Conservation (phyloP, 2,888 invertebrate genomes). For the Volucella bombylans region DNA sequence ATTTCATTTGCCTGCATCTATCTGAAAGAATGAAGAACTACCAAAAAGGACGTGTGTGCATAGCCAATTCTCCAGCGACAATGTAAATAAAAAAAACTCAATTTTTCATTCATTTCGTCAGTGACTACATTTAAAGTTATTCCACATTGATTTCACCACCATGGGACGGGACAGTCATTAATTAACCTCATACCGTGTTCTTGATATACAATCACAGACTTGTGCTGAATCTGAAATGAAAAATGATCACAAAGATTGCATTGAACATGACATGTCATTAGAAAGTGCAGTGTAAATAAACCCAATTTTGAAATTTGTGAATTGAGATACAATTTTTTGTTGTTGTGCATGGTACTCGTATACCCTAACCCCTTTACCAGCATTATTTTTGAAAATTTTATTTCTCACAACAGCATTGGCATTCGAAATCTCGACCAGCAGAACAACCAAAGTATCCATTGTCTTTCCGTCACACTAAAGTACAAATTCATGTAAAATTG, state of each 20-base stretch:
- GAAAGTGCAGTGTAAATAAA: conserved; percentile 17
- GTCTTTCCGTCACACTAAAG: conserved; percentile 54
- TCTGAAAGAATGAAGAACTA: not conserved
- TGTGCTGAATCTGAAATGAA: conserved; percentile 52
- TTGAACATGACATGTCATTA: conserved; percentile 11
- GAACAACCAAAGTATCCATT: conserved; percentile 58
- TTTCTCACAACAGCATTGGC: conserved; percentile 46
- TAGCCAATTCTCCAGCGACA: conserved; percentile 33
- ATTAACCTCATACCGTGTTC: conserved; percentile 50
- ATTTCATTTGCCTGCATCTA: conserved; percentile 13
- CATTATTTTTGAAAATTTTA: conserved; percentile 59
- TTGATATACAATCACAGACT: conserved; percentile 54
- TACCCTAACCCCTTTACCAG: conserved; percentile 23
- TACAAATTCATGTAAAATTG: conserved; percentile 67
- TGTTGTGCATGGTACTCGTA: not conserved
- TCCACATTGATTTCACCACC: conserved; percentile 41
- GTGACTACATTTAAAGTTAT: conserved; percentile 63
- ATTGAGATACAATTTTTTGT: conserved; percentile 35
- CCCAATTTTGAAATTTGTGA: conserved; percentile 7
- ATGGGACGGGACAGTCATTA: conserved; percentile 59
- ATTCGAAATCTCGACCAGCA: conserved; percentile 62
- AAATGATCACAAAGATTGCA: conserved; percentile 52
- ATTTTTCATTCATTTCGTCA: conserved; percentile 67
- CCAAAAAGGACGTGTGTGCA: conserved; percentile 22
- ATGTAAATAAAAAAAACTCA: conserved; percentile 69